These are phyloP conservation scores for Acipenser transmontanus DNA, from an alignment of 2,797 vertebrate genomes.

Conservation along the genomic window DNA sequence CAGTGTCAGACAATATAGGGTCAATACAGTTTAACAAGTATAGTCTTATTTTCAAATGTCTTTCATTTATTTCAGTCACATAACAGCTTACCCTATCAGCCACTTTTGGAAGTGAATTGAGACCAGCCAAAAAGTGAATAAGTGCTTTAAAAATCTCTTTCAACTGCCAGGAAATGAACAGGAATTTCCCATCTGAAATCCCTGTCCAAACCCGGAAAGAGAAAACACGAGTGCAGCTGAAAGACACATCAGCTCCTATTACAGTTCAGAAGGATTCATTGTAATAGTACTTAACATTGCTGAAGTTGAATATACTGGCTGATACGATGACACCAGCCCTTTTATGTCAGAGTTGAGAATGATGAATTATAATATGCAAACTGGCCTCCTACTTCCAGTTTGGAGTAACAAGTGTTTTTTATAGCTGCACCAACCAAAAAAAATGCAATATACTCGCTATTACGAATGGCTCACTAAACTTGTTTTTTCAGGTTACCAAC, in stretches of 20 bases:
- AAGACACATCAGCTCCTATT: slow-evolving; percentile 8
- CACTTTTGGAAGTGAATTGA: too few relatives aligned
- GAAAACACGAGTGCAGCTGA: neutral
- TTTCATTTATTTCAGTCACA: too few relatives aligned
- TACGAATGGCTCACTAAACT: too few relatives aligned
- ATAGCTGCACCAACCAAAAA: neutral
- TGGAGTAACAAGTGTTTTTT: neutral
- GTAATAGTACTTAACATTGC: slow-evolving; percentile 16
- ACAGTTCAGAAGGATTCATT: slow-evolving; percentile 24
- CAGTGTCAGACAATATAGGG: too few relatives aligned
- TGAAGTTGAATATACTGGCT: slow-evolving; percentile 7
- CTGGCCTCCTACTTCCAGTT: slow-evolving; percentile 1
- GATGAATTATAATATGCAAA: neutral
- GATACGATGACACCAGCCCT: slow-evolving; percentile 2
- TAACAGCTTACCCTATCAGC: too few relatives aligned
- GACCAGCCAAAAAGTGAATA: too few relatives aligned
- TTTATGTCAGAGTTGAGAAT: neutral
- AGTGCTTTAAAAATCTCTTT: too few relatives aligned
- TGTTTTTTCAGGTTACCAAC: too few relatives aligned
- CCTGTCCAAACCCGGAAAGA: slow-evolving; percentile 28
- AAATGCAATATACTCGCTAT: too few relatives aligned
- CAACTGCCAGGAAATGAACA: neutral
- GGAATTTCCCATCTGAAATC: slow-evolving; percentile 33
- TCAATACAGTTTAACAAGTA: too few relatives aligned
- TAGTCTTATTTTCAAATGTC: too few relatives aligned